These are phyloP conservation scores for Crocidura indochinensis DNA, from an alignment of 2,797 vertebrate genomes.

Conservation along the genomic window DNA sequence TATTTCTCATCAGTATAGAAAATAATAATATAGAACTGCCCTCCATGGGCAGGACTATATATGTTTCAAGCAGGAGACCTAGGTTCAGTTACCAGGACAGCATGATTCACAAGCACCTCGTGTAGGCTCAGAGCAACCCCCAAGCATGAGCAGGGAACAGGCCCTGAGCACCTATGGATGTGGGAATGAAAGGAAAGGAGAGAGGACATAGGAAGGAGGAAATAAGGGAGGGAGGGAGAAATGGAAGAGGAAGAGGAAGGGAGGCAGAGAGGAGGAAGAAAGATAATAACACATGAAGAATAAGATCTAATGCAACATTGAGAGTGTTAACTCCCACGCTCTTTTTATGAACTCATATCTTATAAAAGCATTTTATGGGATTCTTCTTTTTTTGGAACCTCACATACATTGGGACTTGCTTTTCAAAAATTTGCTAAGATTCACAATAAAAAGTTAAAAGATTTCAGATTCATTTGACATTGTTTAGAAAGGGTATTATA, in stretches of 20 bases:
- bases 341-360: constrained; percentile 58
- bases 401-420: constrained; percentile 45
- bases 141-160: no score
- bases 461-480: constrained; percentile 64
- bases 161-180: no score
- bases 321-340: neutral
- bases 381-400: constrained; percentile 60
- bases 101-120: no score
- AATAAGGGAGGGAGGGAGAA: no score
- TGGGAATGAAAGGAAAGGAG: no score
- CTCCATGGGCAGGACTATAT: no score
- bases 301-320: constrained; percentile 48
- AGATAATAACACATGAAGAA: constrained; percentile 57
- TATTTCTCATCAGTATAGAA: constrained; percentile 70
- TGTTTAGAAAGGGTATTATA: constrained; percentile 47
- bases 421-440: constrained; percentile 65
- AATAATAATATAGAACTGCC: constrained; percentile 35
- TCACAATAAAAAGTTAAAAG: neutral
- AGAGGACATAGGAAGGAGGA: no score
- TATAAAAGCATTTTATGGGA: constrained; percentile 1
- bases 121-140: no score
- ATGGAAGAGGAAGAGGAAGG: no score
- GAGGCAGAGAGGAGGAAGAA: no score
- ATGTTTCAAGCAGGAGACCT: no score
- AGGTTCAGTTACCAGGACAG: no score